A percentile compares a stretch with the other conserved stretches of the same genome.
These are phyloP conservation scores for Amphiura filiformis DNA, from an alignment of 35 echinoderm and acorn worm genomes.

Conservation along the genomic window DNA sequence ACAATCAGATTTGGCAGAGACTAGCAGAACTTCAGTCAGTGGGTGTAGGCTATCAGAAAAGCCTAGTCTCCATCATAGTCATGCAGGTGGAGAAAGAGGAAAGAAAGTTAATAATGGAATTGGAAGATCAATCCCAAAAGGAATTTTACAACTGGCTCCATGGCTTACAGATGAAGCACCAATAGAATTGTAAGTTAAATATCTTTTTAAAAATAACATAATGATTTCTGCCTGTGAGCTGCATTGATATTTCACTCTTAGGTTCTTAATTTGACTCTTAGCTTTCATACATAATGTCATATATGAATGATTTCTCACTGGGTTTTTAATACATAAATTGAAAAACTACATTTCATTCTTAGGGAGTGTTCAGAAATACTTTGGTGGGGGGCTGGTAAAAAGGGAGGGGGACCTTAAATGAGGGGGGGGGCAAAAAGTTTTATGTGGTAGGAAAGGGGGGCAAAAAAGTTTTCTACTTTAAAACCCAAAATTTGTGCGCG, in stretches of 20 bases:
- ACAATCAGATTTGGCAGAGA: neutral
- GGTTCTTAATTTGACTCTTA: neutral
- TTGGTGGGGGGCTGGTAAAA: too few relatives aligned
- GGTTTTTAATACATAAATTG: too few relatives aligned
- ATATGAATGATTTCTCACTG: too few relatives aligned
- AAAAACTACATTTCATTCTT: too few relatives aligned
- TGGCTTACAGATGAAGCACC: slow-evolving; percentile 27
- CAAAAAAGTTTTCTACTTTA: too few relatives aligned
- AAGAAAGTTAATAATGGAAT: neutral
- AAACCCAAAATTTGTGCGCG: too few relatives aligned
- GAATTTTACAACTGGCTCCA: slow-evolving; percentile 13
- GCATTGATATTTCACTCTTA: neutral
- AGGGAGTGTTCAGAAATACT: too few relatives aligned
- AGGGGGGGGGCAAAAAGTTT: too few relatives aligned
- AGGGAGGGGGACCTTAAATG: too few relatives aligned
- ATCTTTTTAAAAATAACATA: neutral
- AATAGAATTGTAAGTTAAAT: neutral
- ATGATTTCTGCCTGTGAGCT: neutral
- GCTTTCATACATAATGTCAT: neutral
- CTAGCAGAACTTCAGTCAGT: neutral
- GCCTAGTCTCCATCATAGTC: neutral
- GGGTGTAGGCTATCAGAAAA: too few relatives aligned
- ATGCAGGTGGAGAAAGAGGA: neutral
- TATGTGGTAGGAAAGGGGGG: too few relatives aligned
- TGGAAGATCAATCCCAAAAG: slow-evolving; percentile 13